phyloP scores from a whole-genome alignment of 1,140 invertebrate genomes.

The Apis laboriosa region DNA sequence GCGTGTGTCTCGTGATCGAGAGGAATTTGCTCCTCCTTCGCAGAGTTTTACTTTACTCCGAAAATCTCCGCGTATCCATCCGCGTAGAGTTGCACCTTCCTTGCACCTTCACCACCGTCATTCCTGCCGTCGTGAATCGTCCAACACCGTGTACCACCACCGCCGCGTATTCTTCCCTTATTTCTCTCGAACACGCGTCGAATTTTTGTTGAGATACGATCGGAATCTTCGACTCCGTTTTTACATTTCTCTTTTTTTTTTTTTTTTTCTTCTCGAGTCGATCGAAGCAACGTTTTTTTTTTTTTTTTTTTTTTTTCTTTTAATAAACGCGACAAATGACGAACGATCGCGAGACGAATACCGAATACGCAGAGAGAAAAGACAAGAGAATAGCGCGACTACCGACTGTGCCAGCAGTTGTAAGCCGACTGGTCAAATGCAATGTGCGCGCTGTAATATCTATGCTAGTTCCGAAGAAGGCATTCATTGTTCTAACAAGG shows the following conservation, averaged over 20 bases:
- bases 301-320: no score
- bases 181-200: no score
- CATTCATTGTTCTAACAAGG: not conserved
- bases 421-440: constrained; percentile 47
- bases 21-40: not conserved
- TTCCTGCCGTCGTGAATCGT: not conserved
- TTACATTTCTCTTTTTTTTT: not conserved
- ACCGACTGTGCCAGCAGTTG: constrained; percentile 25
- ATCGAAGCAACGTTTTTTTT: not conserved
- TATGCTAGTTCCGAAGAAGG: not conserved
- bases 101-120: not conserved
- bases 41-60: not conserved
- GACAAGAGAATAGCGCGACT: not conserved
- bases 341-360: not conserved
- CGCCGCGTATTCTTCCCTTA: no score
- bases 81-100: not conserved
- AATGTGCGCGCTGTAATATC: constrained; percentile 12
- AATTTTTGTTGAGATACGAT: no score
- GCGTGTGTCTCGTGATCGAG: not conserved
- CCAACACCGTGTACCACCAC: no score
- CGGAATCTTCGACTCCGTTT: not conserved
- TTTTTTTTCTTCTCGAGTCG: not conserved
- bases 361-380: not conserved
- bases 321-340: no score
- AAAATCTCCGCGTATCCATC: constrained; percentile 14